phyloP scores from a whole-genome alignment of 1,140 invertebrate species.

The Lucilia sericata region DNA sequence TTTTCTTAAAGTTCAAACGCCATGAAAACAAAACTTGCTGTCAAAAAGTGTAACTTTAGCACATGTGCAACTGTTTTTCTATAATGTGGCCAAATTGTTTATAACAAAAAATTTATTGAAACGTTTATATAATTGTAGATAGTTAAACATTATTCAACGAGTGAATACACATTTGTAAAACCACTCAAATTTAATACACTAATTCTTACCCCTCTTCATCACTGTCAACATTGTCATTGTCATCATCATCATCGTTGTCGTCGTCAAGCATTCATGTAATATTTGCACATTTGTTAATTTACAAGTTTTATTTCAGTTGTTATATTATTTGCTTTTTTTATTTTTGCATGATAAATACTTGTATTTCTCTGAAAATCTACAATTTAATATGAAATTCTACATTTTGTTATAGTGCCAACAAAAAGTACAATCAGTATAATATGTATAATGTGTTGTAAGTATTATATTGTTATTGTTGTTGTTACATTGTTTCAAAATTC shows the following conservation, averaged over 20 bases:
- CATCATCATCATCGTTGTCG: not conserved
- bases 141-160: not conserved
- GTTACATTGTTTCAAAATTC: not conserved
- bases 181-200: not conserved
- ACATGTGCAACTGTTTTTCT: not conserved
- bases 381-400: not conserved
- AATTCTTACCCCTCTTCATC: not conserved
- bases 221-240: slow-evolving; percentile 7
- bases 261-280: slow-evolving; percentile 30
- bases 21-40: too few species aligned
- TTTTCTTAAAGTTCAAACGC: too few species aligned
- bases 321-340: not conserved
- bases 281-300: slow-evolving; percentile 36
- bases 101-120: not conserved
- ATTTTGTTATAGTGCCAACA: not conserved
- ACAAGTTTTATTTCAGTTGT: not conserved
- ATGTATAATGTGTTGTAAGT: not conserved
- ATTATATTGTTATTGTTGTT: not conserved
- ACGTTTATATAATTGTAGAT: too few species aligned
- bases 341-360: not conserved
- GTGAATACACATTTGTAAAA: not conserved
- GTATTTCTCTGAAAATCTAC: not conserved
- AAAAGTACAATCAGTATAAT: not conserved
- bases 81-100: not conserved
- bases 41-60: too few species aligned